Evolutionary conservation across 2,888 invertebrate species (phyloP).

Genomic region (Tachystola acroxantha): DNA sequence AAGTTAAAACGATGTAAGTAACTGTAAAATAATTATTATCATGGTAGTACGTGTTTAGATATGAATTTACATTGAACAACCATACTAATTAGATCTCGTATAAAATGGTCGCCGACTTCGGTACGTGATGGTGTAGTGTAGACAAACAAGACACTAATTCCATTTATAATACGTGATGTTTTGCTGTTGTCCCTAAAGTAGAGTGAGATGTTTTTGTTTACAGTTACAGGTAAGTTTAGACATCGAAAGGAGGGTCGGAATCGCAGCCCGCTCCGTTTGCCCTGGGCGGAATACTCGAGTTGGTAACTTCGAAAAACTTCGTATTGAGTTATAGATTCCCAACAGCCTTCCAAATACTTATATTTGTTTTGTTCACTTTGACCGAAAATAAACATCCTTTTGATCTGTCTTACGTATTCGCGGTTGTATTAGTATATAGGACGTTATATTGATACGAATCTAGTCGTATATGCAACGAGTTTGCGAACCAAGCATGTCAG

Average conservation of each 20-base stretch:
- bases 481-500: too few species aligned
- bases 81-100: too few species aligned
- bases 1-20: too few species aligned
- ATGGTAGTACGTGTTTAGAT: too few species aligned
- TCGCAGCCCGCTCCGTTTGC: conserved; percentile 51
- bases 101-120: too few species aligned
- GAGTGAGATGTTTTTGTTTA: conserved; percentile 57
- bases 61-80: too few species aligned
- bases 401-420: conserved; percentile 33
- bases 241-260: conserved; percentile 51
- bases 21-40: too few species aligned
- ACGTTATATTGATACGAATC: too few species aligned
- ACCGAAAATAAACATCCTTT: conserved; percentile 64
- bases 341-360: conserved; percentile 70
- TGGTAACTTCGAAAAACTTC: conserved; percentile 64
- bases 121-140: conserved; percentile 6
- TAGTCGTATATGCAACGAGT: too few species aligned
- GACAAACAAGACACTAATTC: conserved; percentile 8
- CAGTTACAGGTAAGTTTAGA: conserved; percentile 65
- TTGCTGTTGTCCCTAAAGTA: conserved; percentile 16
- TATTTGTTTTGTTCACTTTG: conserved; percentile 70
- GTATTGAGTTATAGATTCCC: conserved; percentile 76
- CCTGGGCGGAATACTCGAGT: conserved; percentile 59
- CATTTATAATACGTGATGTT: conserved; percentile 5
- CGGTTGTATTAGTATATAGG: too few species aligned